These are phyloP conservation scores for Allygus modestus DNA, from an alignment of 2,888 invertebrate genomes.

Conservation along the genomic window DNA sequence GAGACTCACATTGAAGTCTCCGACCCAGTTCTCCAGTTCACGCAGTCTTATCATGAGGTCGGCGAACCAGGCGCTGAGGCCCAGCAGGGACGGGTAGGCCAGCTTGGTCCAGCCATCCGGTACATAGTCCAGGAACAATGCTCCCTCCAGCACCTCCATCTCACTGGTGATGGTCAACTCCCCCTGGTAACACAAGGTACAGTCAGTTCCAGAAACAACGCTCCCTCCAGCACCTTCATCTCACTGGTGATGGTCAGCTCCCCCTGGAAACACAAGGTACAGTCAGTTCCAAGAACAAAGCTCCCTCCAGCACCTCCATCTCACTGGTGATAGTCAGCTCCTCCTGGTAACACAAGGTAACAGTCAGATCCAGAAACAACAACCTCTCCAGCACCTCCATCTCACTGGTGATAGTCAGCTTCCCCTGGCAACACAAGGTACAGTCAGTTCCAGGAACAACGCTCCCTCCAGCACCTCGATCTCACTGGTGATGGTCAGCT, in stretches of 20 bases:
- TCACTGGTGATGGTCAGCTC: conserved; percentile 94
- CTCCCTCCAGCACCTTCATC: conserved; percentile 92
- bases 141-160: conserved; percentile 92
- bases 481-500: no score
- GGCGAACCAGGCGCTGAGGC: conserved; percentile 91
- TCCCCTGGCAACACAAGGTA: no score
- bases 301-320: conserved; percentile 92
- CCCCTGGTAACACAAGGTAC: conserved; percentile 78
- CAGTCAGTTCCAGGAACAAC: no score
- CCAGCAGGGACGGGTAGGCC: conserved; percentile 93
- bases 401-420: no score
- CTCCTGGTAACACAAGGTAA: no score
- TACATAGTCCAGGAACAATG: conserved; percentile 93
- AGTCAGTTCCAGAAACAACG: conserved; percentile 87
- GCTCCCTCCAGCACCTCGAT: no score
- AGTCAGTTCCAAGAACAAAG: conserved; percentile 87
- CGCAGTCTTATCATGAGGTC: conserved; percentile 88
- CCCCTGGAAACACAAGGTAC: conserved; percentile 78
- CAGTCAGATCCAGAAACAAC: no score
- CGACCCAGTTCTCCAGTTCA: conserved; percentile 92
- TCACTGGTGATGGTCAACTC: conserved; percentile 94
- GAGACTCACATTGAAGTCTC: conserved; percentile 86
- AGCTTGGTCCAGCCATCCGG: conserved; percentile 90
- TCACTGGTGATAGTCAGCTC: conserved; percentile 94
- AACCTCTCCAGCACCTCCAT: no score